Conservation (phyloP, 2,888 invertebrate species). For the Erebia ligea region DNA sequence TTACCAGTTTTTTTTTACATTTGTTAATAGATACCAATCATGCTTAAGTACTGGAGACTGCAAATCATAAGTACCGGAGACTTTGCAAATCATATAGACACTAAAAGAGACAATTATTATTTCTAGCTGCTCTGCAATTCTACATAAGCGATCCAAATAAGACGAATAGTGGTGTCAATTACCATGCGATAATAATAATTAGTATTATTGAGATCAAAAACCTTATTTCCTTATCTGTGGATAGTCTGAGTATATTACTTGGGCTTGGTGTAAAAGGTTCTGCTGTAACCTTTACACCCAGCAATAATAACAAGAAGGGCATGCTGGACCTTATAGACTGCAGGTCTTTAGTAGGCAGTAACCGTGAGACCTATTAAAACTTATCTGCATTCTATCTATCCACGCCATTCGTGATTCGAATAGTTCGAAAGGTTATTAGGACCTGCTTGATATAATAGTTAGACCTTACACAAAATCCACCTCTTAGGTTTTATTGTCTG, state of each 20-base stretch:
- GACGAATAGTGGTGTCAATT: not conserved
- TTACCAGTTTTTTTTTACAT: not conserved
- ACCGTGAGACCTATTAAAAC: slow-evolving; percentile 26
- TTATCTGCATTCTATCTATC: slow-evolving; percentile 20
- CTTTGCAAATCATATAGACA: too few species aligned
- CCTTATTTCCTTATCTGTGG: not conserved
- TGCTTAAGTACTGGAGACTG: too few species aligned
- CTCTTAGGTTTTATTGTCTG: slow-evolving; percentile 1
- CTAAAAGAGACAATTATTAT: too few species aligned
- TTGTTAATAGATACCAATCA: too few species aligned
- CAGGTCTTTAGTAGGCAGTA: slow-evolving; percentile 1
- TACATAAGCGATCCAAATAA: too few species aligned
- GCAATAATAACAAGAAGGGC: slow-evolving; percentile 4
- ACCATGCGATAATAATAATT: not conserved
- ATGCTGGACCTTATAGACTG: slow-evolving; percentile 14
- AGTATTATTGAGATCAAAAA: not conserved
- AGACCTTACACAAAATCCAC: slow-evolving; percentile 11
- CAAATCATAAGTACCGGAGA: too few species aligned
- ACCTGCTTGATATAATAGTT: slow-evolving; percentile 19
- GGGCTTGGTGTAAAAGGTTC: not conserved
- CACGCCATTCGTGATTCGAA: slow-evolving; percentile 23
- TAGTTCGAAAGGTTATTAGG: slow-evolving; percentile 20
- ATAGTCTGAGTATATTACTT: not conserved
- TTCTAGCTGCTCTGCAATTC: too few species aligned
- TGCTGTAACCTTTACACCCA: not conserved